Conservation (phyloP, 2,113 vertebrate species). For the Pachycephala philippinensis region DNA sequence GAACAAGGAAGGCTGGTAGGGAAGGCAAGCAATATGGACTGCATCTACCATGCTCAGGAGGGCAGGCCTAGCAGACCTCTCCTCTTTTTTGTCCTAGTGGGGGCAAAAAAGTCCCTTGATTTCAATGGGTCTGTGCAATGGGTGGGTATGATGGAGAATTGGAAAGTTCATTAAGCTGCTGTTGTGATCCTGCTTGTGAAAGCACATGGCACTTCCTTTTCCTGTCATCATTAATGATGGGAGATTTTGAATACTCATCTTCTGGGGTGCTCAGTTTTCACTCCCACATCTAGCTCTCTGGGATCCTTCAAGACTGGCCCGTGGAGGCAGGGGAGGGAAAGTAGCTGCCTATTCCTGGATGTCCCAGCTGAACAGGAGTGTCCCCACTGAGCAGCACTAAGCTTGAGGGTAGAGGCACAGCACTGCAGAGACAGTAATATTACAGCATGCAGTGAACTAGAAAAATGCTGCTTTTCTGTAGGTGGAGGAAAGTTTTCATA, state of each 20-base stretch:
- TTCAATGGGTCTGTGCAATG: neutral
- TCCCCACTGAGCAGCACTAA: neutral
- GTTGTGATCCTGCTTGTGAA: neutral
- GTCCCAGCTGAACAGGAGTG: neutral
- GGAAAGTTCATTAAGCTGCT: neutral
- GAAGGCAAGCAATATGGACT: neutral
- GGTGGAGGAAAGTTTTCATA: neutral
- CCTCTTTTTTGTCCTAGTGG: neutral
- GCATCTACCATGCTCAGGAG: neutral
- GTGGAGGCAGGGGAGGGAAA: neutral
- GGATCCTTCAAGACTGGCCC: neutral
- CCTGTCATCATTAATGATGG: neutral
- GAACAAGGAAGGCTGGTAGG: neutral
- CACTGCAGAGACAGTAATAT: neutral
- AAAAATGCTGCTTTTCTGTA: neutral
- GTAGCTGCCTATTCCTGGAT: neutral
- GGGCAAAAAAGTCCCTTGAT: neutral
- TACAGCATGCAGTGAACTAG: neutral
- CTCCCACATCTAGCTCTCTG: neutral
- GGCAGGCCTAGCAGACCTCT: neutral
- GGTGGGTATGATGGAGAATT: neutral
- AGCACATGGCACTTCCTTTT: neutral
- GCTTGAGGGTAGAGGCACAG: neutral
- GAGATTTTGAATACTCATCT: neutral
- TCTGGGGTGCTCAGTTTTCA: neutral